These are phyloP conservation scores for Steinernema khuongi DNA, from an alignment of 1,140 invertebrate genomes.

Conservation along the genomic window DNA sequence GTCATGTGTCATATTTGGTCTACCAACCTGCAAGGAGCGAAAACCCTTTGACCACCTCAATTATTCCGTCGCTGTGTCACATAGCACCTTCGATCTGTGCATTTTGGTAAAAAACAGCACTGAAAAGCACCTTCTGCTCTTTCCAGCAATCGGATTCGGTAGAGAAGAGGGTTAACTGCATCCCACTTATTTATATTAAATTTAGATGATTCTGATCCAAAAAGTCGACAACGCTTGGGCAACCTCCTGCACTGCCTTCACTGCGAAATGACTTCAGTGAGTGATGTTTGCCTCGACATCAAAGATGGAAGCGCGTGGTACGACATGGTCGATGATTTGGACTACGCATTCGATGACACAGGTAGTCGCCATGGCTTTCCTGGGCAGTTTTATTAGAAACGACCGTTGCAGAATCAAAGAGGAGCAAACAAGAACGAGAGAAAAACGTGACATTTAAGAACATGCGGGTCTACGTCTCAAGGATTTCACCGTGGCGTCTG, in stretches of 20 bases:
- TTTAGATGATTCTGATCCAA: slow-evolving; percentile 6
- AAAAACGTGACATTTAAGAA: neutral
- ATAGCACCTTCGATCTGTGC: slow-evolving; percentile 5
- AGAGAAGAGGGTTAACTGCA: too few relatives aligned
- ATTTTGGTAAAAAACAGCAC: neutral
- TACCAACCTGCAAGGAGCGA: neutral
- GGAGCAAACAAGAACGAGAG: neutral
- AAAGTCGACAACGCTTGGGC: neutral
- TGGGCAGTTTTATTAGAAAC: neutral
- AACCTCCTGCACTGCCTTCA: neutral
- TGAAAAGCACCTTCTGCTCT: neutral
- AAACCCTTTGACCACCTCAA: neutral
- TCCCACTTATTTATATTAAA: too few relatives aligned
- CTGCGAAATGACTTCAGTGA: neutral
- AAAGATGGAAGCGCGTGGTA: neutral
- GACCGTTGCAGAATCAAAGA: neutral
- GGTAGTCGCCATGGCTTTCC: neutral
- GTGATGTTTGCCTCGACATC: neutral
- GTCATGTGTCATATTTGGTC: neutral
- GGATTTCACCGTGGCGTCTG: neutral
- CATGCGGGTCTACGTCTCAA: neutral
- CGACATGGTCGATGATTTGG: neutral
- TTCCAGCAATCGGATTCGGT: slow-evolving; percentile 1
- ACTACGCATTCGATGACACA: neutral
- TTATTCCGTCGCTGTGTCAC: neutral